Percentiles rank a stretch among this genome's conserved stretches.
phyloP scores from a whole-genome alignment of 2,797 vertebrate species.

The Peromyscus melanophrys region DNA sequence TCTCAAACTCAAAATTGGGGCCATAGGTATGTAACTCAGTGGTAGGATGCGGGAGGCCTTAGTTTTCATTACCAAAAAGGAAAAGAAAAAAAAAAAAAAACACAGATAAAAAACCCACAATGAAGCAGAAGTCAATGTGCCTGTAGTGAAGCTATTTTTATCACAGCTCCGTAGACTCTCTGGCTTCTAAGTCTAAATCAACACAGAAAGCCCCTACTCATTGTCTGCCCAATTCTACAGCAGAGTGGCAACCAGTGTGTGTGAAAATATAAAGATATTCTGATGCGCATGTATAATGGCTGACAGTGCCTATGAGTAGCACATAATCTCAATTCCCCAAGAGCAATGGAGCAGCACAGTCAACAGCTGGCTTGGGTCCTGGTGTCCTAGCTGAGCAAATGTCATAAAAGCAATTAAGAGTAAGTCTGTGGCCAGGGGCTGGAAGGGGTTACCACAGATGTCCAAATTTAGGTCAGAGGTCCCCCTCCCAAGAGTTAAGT shows the following conservation, averaged over 20 bases:
- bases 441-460: not conserved
- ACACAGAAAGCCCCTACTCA: not conserved
- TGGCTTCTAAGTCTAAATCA: not conserved
- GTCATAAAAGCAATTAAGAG: not conserved
- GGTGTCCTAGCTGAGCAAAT: not conserved
- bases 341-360: not conserved
- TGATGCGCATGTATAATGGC: not conserved
- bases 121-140: not conserved
- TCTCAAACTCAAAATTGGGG: constrained; percentile 4
- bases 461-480: constrained; percentile 28
- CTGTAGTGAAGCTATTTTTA: not conserved
- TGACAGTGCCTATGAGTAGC: not conserved
- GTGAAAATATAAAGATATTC: not conserved
- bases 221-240: not conserved
- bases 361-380: constrained; percentile 45
- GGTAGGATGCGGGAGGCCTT: not conserved
- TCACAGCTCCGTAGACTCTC: not conserved
- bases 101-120: not conserved
- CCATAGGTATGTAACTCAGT: not conserved
- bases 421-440: not conserved
- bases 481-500: not conserved
- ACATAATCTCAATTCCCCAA: not conserved
- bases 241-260: not conserved
- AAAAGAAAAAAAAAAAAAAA: not conserved
- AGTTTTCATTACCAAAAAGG: not conserved